Evolutionary conservation across 2,888 invertebrate genomes (phyloP), one percentile per base, ranked within the genome.

Genomic region (Drosophila falleni): DNA sequence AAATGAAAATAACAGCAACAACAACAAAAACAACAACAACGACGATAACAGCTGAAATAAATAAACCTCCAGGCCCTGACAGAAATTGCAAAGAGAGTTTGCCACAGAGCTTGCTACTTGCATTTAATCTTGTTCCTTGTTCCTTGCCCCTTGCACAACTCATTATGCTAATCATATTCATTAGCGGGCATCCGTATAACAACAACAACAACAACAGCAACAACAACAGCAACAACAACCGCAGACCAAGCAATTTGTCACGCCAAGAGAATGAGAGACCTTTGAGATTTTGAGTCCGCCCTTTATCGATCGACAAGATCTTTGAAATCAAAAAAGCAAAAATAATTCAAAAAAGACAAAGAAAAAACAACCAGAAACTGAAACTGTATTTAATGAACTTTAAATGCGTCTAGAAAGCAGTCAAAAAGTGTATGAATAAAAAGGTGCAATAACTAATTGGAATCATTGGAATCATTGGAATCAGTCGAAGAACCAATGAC

Each of bases 91-190:
- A 11, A 19, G 37, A 19, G 37, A 10, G 26, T 26, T 37, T 39
- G 46, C 26, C 46, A 26, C 55, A 44, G 31, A 23, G 16, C 15
- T 39, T 23, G 42, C 65, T 55, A 37, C 64, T 54, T 23, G 46
- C 61, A 61, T 15, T 46, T 44, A 66, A 68, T 73, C 54, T n/a
- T 50, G 13, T 31, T 33, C 37, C 54, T n/a, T 50, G 13, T 31
- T 33, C 37, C 41, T 51, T 55, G 49, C 53, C 53, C 61, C 65
- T n/a, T n/a, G 44, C 50, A 49, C 72, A 72, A 54, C 78, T 82
- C 83, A 84, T 84, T 84, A 84, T 84, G 88, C 88, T 87, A 84
- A 84, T 87, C 86, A 86, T 88, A 82, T 78, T 84, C 76, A 87
- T 84, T 86, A 86, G 80, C 67, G 66, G 56, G 55, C 44, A 65